Percentiles rank a stretch among this genome's conserved stretches.
Evolutionary conservation across 2,888 invertebrate species (phyloP).

Genomic region (Chloroclystis v-ata): DNA sequence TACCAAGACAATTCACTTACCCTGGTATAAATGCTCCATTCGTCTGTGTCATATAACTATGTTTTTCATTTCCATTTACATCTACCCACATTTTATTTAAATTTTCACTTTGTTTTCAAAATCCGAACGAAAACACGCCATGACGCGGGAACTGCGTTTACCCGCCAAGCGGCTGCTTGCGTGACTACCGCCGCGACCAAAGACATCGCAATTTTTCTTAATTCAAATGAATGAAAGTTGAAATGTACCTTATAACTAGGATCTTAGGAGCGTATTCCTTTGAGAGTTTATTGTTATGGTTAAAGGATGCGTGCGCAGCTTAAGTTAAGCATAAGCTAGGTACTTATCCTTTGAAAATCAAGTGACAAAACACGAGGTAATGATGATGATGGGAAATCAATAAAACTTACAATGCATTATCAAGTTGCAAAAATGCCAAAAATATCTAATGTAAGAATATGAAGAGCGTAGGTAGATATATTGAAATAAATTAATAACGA

Average conservation of each 20-base stretch:
- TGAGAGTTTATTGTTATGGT: not conserved
- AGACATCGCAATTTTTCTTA: conserved; percentile 29
- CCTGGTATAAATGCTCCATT: conserved; percentile 82
- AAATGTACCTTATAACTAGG: not conserved
- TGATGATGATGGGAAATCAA: no score
- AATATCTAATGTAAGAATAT: no score
- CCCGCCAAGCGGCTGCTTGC: conserved; percentile 46
- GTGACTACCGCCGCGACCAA: conserved; percentile 44
- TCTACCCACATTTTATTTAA: conserved; percentile 77
- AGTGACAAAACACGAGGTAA: no score
- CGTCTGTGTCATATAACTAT: conserved; percentile 77
- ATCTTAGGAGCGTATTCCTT: no score
- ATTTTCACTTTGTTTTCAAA: conserved; percentile 38
- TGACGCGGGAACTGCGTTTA: conserved; percentile 44
- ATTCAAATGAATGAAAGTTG: conserved; percentile 44
- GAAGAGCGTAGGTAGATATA: no score
- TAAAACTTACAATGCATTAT: no score
- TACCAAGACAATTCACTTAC: conserved; percentile 76
- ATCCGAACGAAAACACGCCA: conserved; percentile 41
- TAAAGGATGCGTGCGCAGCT: not conserved
- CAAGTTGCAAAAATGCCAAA: no score
- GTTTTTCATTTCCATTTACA: conserved; percentile 78
- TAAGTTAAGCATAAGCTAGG: no score
- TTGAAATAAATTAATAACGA: no score
- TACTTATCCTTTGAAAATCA: no score